These are phyloP conservation scores for Dyspetes luteomarginatus DNA, from an alignment of 2,888 invertebrate genomes.

Conservation along the genomic window DNA sequence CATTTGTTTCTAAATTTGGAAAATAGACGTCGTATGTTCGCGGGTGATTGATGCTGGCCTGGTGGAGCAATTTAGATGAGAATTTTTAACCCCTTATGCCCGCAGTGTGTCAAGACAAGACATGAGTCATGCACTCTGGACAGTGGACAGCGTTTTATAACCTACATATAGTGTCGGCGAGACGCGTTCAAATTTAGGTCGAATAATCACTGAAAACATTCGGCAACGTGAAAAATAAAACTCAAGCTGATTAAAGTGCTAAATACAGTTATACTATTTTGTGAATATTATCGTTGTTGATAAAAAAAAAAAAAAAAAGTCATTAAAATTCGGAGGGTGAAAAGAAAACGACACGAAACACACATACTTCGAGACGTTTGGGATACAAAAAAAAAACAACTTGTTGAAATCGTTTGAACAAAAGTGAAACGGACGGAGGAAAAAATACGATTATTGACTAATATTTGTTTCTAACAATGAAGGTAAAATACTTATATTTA, in stretches of 20 bases:
- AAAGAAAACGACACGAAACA: background rate
- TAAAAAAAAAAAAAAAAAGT: slow-evolving; percentile 1
- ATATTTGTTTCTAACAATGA: slow-evolving; percentile 51
- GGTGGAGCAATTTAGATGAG: slow-evolving; percentile 40
- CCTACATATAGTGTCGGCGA: slow-evolving; percentile 41
- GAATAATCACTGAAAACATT: slow-evolving; percentile 53
- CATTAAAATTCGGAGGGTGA: background rate
- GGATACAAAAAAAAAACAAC: slow-evolving; percentile 21
- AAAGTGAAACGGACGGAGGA: slow-evolving; percentile 2
- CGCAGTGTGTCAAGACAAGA: slow-evolving; percentile 45
- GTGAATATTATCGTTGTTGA: background rate
- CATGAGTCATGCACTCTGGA: slow-evolving; percentile 51
- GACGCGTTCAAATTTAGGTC: slow-evolving; percentile 43
- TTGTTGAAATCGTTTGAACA: slow-evolving; percentile 10
- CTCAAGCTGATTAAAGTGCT: background rate
- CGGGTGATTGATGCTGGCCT: slow-evolving; percentile 46
- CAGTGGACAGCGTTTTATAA: slow-evolving; percentile 38
- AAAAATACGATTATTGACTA: slow-evolving; percentile 30
- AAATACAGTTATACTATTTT: slow-evolving; percentile 6
- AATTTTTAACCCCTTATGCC: slow-evolving; percentile 52
- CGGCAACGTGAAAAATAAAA: slow-evolving; percentile 18
- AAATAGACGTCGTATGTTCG: slow-evolving; percentile 18
- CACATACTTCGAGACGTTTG: background rate
- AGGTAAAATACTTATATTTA: slow-evolving; percentile 52
- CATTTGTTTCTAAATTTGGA: slow-evolving; percentile 54